Evolutionary conservation across 2,797 vertebrate species (phyloP).

Genomic region (Acrossocheilus fasciatus): DNA sequence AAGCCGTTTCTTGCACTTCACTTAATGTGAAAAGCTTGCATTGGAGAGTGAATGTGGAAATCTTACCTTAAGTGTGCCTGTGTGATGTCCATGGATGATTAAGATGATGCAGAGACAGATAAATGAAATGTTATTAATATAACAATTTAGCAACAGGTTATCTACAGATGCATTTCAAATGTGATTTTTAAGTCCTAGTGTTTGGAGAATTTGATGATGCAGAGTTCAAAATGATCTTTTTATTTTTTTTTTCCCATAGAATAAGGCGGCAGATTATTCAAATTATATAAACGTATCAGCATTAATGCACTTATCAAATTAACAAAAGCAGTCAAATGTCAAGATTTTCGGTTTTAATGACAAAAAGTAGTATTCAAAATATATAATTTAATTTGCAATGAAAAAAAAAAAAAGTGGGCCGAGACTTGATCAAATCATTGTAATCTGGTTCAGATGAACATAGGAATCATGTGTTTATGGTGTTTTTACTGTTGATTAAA

Average conservation of each 20-base stretch:
- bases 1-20: not conserved
- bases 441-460: not conserved
- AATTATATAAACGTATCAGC: not conserved
- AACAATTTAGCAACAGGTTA: slow-evolving; percentile 16
- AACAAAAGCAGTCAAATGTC: not conserved
- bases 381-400: not conserved
- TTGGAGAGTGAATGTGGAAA: not conserved
- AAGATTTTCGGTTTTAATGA: not conserved
- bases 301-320: not conserved
- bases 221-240: not conserved
- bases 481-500: not conserved
- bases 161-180: not conserved
- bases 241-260: not conserved
- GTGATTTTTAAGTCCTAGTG: not conserved
- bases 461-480: not conserved
- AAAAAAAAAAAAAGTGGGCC: not conserved
- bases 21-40: not conserved
- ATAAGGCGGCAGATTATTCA: not conserved
- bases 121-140: slow-evolving; percentile 55
- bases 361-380: not conserved
- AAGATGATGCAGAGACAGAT: slow-evolving; percentile 51
- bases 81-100: not conserved
- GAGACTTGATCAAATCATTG: not conserved
- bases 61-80: slow-evolving; percentile 83
- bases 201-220: not conserved